These are phyloP conservation scores for Lota lota DNA, from an alignment of 2,113 vertebrate genomes.

Conservation along the genomic window DNA sequence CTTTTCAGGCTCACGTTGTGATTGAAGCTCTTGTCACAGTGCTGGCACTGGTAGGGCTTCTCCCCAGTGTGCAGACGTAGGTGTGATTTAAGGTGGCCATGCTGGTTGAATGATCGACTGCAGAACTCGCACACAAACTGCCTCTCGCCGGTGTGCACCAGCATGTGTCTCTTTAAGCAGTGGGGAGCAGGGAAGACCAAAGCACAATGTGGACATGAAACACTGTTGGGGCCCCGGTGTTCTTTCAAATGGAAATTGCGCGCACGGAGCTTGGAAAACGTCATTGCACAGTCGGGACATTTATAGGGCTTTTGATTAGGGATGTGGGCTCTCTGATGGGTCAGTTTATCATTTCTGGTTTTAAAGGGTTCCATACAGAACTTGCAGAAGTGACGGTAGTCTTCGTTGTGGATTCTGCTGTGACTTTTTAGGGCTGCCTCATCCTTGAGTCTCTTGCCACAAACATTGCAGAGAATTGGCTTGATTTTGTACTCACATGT, in stretches of 20 bases:
- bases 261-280: conserved; percentile 26
- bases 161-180: conserved; percentile 37
- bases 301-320: conserved; percentile 36
- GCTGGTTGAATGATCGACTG: conserved; percentile 51
- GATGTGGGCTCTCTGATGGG: conserved; percentile 39
- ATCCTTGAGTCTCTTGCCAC: conserved; percentile 42
- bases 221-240: conserved; percentile 31
- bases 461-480: conserved; percentile 50
- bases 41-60: conserved; percentile 51
- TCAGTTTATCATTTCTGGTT: conserved; percentile 44
- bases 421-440: conserved; percentile 32
- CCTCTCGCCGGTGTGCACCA: conserved; percentile 46
- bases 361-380: conserved; percentile 46
- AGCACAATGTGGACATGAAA: conserved; percentile 46
- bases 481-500: conserved; percentile 46
- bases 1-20: conserved; percentile 62
- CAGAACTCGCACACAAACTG: conserved; percentile 46
- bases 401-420: conserved; percentile 35
- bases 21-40: conserved; percentile 56
- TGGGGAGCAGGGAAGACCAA: conserved; percentile 14
- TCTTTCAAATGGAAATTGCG: conserved; percentile 33
- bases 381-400: conserved; percentile 46
- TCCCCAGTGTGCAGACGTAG: conserved; percentile 61
- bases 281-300: conserved; percentile 44
- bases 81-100: conserved; percentile 57